Evolutionary conservation across 2,888 invertebrate species (phyloP), one percentile per base, ranked within the genome.

Genomic region (Abrostola triplasia): DNA sequence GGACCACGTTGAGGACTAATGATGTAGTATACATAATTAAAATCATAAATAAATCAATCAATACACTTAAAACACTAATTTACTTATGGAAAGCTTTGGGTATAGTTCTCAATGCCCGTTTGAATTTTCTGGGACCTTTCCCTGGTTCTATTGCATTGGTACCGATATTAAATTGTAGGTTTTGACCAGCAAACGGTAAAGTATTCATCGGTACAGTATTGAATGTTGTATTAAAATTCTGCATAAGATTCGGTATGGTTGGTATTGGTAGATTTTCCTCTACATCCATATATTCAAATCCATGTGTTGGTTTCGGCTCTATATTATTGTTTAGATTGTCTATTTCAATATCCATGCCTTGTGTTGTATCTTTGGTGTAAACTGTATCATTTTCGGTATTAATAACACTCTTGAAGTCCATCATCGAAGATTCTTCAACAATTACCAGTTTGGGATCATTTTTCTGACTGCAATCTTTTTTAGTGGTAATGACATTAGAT

Each of bases 111-210:
- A 75, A 38, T 36, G 79, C 70, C 57, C 62, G 84, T 65, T 65
- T 79, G 0, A 70, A 38, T 36, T 56, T 73, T 6, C 65, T 73
- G 2, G 24, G 6, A 0, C 37, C 47, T 44, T 59, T 70, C 5
- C 40, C 53, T 24, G 52, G 40, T 35, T 47, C 36, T 6, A n/a
- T 11, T 6, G 13, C 0, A 1, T 64, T 62, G 11, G 70, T 59
- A 0, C 89, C 88, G 12, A 88, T 77, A 55, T 79, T 79, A 53
- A 89, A 89, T 64, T 79, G 61, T 36, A 79, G 9, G 37, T 75
- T 76, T 9, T 54, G 35, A 7, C 50, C 50, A 41, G 56, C 69
- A 59, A 58, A 56, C 52, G 71, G 53, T 6, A 13, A 0, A 37
- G 59, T 47, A 35, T 61, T 63, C 55, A 37, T 37, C 12, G 47